These are phyloP conservation scores for Corynorhinus townsendii DNA, from an alignment of 2,113 vertebrate species.

Conservation along the genomic window DNA sequence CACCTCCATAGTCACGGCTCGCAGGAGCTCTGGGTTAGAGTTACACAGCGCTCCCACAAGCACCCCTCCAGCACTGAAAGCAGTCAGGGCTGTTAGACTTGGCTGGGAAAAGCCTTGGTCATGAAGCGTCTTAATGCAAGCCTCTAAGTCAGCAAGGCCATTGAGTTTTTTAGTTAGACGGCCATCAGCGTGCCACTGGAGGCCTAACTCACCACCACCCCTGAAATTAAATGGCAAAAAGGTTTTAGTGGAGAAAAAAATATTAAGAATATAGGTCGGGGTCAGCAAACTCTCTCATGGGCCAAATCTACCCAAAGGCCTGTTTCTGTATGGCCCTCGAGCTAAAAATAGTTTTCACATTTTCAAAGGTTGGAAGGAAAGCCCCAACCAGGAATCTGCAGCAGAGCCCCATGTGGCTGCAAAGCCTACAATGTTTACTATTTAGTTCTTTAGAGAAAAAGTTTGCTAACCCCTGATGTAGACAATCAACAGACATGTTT, in stretches of 20 bases:
- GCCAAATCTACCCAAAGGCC: neutral
- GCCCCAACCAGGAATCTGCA: neutral
- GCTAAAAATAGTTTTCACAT: neutral
- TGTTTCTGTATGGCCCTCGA: neutral
- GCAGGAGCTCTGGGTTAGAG: slow-evolving; percentile 83
- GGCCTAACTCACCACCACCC: slow-evolving; percentile 93
- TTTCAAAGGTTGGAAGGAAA: neutral
- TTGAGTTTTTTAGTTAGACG: slow-evolving; percentile 86
- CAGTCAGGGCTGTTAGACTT: slow-evolving; percentile 82
- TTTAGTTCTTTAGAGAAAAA: neutral
- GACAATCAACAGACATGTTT: neutral
- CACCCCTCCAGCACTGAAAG: slow-evolving; percentile 93
- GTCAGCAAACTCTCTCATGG: neutral
- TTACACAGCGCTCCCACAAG: slow-evolving; percentile 93
- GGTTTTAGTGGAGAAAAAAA: neutral
- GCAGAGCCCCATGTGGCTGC: neutral
- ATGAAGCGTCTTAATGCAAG: slow-evolving; percentile 89
- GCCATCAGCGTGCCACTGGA: slow-evolving; percentile 90
- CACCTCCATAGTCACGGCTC: slow-evolving; percentile 89
- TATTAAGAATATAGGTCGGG: neutral
- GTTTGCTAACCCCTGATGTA: neutral
- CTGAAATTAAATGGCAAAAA: slow-evolving; percentile 78
- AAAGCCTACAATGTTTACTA: neutral
- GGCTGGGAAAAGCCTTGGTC: slow-evolving; percentile 87
- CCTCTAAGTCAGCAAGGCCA: slow-evolving; percentile 89